Percentiles rank a stretch among this genome's conserved stretches.
Evolutionary conservation across 2,113 vertebrate species (phyloP).

Genomic region (Henicopernis longicauda): DNA sequence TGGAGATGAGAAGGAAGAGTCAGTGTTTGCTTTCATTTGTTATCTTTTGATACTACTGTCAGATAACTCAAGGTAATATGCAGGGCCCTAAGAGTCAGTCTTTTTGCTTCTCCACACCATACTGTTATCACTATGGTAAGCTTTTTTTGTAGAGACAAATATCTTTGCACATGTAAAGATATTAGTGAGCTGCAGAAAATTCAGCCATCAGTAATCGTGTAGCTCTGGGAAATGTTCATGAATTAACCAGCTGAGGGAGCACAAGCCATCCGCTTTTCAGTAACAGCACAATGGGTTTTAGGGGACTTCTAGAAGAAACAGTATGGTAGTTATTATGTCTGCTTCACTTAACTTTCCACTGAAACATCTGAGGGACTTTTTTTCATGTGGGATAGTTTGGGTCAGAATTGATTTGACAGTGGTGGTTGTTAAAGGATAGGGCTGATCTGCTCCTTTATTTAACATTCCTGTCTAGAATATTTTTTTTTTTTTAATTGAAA

Average conservation of each 20-base stretch:
- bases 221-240: neutral
- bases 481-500: neutral
- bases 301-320: neutral
- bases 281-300: neutral
- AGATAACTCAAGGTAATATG: neutral
- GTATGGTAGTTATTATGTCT: neutral
- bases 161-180: neutral
- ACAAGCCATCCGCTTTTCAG: neutral
- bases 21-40: neutral
- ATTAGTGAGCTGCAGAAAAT: neutral
- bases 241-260: conserved; percentile 50
- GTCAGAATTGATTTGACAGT: neutral
- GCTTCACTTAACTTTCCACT: neutral
- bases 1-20: neutral
- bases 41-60: neutral
- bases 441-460: neutral
- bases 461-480: neutral
- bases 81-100: neutral
- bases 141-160: neutral
- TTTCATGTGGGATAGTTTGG: neutral
- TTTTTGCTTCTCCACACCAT: fast-evolving
- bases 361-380: neutral
- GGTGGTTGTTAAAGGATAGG: neutral
- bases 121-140: neutral
- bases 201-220: neutral